Conservation (phyloP, 2,888 invertebrate species). For the Ennomos erosarius region DNA sequence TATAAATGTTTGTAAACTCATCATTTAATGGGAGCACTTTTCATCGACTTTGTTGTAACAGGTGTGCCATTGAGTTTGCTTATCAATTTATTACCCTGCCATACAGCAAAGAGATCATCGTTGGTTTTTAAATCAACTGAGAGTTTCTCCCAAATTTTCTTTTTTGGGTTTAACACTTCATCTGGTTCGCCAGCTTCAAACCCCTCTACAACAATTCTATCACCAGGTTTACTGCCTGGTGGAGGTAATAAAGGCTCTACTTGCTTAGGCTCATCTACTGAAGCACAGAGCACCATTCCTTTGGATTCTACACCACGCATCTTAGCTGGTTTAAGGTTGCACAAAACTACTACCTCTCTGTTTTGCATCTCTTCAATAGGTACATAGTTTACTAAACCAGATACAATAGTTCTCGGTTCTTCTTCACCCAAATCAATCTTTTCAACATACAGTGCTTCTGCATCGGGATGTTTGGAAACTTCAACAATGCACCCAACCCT, state of each 20-base stretch:
- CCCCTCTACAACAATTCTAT: slow-evolving; percentile 93
- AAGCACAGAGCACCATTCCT: slow-evolving; percentile 97
- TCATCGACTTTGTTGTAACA: slow-evolving; percentile 90
- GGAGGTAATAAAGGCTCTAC: slow-evolving; percentile 95
- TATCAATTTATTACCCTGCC: slow-evolving; percentile 93
- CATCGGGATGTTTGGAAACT: slow-evolving; percentile 95
- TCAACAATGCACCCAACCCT: slow-evolving; percentile 94
- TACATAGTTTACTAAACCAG: slow-evolving; percentile 96
- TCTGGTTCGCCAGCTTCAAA: slow-evolving; percentile 92
- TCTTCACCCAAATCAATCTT: slow-evolving; percentile 95
- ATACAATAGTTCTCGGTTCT: slow-evolving; percentile 89
- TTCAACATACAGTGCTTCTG: slow-evolving; percentile 96
- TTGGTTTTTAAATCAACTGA: slow-evolving; percentile 92
- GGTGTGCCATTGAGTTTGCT: slow-evolving; percentile 90
- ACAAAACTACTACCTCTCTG: slow-evolving; percentile 95
- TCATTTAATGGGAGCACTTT: slow-evolving; percentile 93
- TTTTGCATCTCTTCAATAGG: slow-evolving; percentile 95
- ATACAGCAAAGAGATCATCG: slow-evolving; percentile 90
- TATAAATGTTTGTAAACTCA: not conserved
- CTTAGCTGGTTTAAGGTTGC: slow-evolving; percentile 98
- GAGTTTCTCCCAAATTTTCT: slow-evolving; percentile 98
- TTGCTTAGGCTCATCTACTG: slow-evolving; percentile 90
- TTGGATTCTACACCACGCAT: slow-evolving; percentile 96
- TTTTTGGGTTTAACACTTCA: slow-evolving; percentile 96
- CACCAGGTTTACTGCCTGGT: slow-evolving; percentile 91